Evolutionary conservation across 2,888 invertebrate genomes (phyloP).

Genomic region (Chloromyia formosa): DNA sequence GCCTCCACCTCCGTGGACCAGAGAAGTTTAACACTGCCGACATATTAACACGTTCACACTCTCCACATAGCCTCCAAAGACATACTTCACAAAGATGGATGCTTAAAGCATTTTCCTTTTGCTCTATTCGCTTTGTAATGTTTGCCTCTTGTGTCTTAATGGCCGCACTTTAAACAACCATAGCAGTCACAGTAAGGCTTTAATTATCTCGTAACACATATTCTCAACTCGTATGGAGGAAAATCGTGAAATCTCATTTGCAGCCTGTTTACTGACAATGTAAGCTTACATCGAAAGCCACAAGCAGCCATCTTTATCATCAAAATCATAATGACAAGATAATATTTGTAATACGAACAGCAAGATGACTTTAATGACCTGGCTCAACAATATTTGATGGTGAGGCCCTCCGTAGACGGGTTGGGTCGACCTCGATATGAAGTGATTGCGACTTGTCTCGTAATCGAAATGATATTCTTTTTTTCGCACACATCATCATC

Average conservation of each 20-base stretch:
- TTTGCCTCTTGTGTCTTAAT: not conserved
- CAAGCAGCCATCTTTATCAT: not conserved
- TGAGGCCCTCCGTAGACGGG: too few species aligned
- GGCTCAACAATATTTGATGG: too few species aligned
- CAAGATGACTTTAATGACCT: not conserved
- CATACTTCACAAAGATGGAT: not conserved
- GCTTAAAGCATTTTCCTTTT: slow-evolving; percentile 2
- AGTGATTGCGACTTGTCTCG: too few species aligned
- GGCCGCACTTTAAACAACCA: slow-evolving; percentile 9
- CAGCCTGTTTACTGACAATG: too few species aligned
- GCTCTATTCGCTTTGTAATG: too few species aligned
- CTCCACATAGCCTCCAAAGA: not conserved
- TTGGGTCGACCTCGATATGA: too few species aligned
- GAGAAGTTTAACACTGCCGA: too few species aligned
- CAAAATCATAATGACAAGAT: not conserved
- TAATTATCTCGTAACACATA: slow-evolving; percentile 29
- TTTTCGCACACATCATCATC: too few species aligned
- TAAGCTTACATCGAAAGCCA: too few species aligned
- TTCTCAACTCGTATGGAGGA: not conserved
- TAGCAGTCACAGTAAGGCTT: not conserved
- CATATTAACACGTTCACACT: slow-evolving; percentile 24
- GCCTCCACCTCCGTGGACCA: too few species aligned
- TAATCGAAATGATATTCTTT: too few species aligned
- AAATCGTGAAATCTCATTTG: slow-evolving; percentile 4
- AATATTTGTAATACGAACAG: not conserved